Base-by-base conservation (phyloP, 64 coral and sea anemone species). In the Orbicella faveolata region DNA sequence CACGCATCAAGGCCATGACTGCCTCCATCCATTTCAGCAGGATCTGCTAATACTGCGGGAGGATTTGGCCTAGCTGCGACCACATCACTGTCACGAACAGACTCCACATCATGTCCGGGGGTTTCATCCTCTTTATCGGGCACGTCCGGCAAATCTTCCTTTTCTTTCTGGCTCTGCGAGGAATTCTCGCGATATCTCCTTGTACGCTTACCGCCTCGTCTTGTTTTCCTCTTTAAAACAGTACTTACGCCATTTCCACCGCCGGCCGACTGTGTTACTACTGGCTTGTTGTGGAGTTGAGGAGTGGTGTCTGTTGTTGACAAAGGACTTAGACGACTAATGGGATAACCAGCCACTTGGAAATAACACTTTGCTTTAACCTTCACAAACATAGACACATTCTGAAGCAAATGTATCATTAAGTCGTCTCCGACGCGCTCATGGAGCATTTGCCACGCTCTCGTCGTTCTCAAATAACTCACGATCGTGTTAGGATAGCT, bases 341-440 rank as follows among this genome's bases (percentile, higher is more conserved):
- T 88, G 0, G 95, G 92, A 21, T 64, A 74, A 4, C 95, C 95
- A 48, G 95, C 88, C 9, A 97, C 76, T 63, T 97, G 95, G n/a
- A 97, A 80, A 48, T 88, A 94, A 63, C 92, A 94, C 9, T 89
- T 89, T 36, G 83, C 89, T 1, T 75, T 74, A 5, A 83, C 77
- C 54, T 91, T 90, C 9, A 88, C 74, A 77, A 97, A 97, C 72
- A 97, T 4, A 2, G 91, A 59, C 67, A 91, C 76, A 25, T 83
- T 78, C 74, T 83, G 93, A n/a, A 97, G 41, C 15, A 97, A 20
- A 74, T 93, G 84, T 79, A 97, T 78, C 92, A 97, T 97, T 6
- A 97, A 19, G 62, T 97, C 95, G 65, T 94, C 92, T 19, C 95
- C 95, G 35, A 97, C 61, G 9, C 95, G 91, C 76, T 97, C 63